phyloP scores from a whole-genome alignment of 2,113 vertebrate genomes.

The Lophochroa leadbeateri region DNA sequence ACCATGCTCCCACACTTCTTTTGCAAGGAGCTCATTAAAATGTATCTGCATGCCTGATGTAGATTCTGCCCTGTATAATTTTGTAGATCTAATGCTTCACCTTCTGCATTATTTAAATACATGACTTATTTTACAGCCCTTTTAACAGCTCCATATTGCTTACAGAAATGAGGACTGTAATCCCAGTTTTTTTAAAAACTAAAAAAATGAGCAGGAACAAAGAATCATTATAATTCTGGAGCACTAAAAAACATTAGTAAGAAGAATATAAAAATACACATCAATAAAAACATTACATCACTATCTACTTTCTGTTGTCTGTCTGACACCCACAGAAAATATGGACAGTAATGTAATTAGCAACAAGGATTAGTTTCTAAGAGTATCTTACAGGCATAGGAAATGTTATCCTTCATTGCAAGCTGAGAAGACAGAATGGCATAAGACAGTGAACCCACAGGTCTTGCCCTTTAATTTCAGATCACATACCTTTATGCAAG shows the following conservation, averaged over 20 bases:
- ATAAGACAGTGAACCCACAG: not conserved
- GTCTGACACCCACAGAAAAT: not conserved
- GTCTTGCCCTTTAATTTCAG: not conserved
- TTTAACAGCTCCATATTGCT: not conserved
- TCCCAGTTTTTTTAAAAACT: not conserved
- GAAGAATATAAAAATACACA: not conserved
- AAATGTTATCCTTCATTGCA: not conserved
- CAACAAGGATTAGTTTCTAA: not conserved
- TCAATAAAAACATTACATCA: not conserved
- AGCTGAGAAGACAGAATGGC: not conserved
- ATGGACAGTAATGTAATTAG: not conserved
- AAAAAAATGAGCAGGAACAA: not conserved
- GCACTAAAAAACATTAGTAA: not conserved
- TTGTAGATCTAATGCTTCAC: not conserved
- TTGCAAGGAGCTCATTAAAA: not conserved
- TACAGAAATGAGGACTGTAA: not conserved
- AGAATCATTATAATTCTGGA: not conserved
- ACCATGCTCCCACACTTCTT: not conserved
- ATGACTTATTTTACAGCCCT: not conserved
- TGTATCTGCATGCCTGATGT: not conserved
- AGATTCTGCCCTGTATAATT: not conserved
- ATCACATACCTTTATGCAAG: not conserved
- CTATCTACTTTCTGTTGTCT: not conserved
- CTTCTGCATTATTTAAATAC: slow-evolving; percentile 24
- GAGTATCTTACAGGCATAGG: not conserved